Conservation (phyloP, 2,797 vertebrate species). For the Natrix natrix region DNA sequence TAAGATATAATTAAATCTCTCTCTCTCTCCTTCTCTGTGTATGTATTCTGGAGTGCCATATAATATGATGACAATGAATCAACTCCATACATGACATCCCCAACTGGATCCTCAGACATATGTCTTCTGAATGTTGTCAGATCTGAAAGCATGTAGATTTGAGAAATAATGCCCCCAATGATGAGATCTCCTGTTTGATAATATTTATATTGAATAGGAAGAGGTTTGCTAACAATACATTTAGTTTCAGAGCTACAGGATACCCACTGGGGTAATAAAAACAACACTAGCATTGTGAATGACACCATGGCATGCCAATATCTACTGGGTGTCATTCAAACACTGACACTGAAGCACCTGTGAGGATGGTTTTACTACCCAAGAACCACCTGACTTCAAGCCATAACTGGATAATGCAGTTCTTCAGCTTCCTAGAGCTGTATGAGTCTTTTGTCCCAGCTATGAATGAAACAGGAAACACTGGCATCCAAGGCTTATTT, state of each 20-base stretch:
- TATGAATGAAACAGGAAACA: not conserved
- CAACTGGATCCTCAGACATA: not conserved
- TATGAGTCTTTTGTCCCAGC: not conserved
- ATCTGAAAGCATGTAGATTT: not conserved
- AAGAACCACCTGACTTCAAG: not conserved
- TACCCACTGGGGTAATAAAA: not conserved
- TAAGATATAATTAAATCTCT: not conserved
- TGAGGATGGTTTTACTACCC: not conserved
- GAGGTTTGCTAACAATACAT: not conserved
- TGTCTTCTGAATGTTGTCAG: not conserved
- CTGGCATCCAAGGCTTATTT: not conserved
- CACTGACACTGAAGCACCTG: not conserved
- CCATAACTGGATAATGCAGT: not conserved
- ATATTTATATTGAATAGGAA: not conserved
- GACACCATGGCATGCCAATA: not conserved
- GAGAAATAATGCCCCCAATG: not conserved
- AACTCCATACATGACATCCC: not conserved
- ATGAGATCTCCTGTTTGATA: not conserved
- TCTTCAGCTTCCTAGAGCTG: not conserved
- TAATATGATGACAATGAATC: not conserved
- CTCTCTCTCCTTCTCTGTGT: not conserved
- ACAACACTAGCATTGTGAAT: not conserved
- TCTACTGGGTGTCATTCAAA: not conserved
- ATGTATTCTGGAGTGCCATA: not conserved
- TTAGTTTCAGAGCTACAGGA: not conserved